These are phyloP conservation scores for Ennomos erosarius DNA, from an alignment of 2,888 invertebrate species.

Conservation along the genomic window DNA sequence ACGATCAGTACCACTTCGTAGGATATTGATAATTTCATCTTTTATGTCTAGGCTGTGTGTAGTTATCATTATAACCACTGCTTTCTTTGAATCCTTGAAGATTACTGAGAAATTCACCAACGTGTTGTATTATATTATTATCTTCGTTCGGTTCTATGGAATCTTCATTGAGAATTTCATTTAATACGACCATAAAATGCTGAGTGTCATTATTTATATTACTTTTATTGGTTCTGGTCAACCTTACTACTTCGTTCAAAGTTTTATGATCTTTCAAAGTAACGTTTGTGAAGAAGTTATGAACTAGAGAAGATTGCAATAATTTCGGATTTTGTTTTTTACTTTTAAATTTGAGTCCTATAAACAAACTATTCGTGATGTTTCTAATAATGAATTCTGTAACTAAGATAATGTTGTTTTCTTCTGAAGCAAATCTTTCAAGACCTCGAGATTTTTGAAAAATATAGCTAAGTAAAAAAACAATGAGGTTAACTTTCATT, in stretches of 20 bases:
- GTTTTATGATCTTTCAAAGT: conserved; percentile 55
- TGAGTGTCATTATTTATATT: conserved; percentile 48
- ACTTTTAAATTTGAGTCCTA: conserved; percentile 48
- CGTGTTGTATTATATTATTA: conserved; percentile 43
- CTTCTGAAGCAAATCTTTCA: conserved; percentile 45
- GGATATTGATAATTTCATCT: conserved; percentile 20
- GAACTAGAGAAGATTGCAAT: conserved; percentile 54
- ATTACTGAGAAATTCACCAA: conserved; percentile 49
- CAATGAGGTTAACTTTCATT: conserved; percentile 32
- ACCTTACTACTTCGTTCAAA: conserved; percentile 53
- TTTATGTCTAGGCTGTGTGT: conserved; percentile 21
- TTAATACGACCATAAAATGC: conserved; percentile 53
- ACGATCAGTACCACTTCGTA: not conserved
- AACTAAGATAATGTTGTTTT: conserved; percentile 45
- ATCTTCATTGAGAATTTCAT: conserved; percentile 58
- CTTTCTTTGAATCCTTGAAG: conserved; percentile 50
- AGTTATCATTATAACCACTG: conserved; percentile 41
- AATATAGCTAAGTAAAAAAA: conserved; percentile 33
- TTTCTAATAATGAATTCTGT: conserved; percentile 51
- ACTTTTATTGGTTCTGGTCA: conserved; percentile 50
- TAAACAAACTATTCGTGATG: conserved; percentile 59
- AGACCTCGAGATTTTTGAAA: conserved; percentile 40
- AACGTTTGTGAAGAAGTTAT: conserved; percentile 58
- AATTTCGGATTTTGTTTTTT: conserved; percentile 46
- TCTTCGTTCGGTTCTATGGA: conserved; percentile 41